Evolutionary conservation across 2,797 vertebrate genomes (phyloP), one percentile per base, ranked within the genome.

Genomic region (Peromyscus nudipes): DNA sequence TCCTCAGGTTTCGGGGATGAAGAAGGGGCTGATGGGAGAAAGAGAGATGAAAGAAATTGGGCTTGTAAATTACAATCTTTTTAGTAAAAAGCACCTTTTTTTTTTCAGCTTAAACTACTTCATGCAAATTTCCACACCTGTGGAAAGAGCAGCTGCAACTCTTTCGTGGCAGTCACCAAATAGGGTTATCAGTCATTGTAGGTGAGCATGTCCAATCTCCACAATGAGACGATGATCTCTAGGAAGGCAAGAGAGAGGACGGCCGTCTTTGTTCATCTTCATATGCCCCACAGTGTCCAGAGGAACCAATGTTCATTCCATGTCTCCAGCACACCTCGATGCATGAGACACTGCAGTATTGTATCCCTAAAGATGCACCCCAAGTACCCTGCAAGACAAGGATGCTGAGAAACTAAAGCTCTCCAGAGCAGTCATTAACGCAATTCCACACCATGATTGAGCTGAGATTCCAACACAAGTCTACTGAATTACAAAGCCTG

Each of bases 31-130:
- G 79, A 65, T 57, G 16, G 27, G 67, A 85, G 34, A 91, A 71
- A 73, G 19, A 84, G 46, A 92, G 86, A 89, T 8, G 29, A 91
- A 96, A 91, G 69, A 65, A 96, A 92, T n/a, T 10, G 2, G 14
- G 14, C 89, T 80, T 92, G 14, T 73, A 83, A 92, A 84, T 89
- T 64, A 84, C 96, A 95, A 49, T 86, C 46, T 83, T 80, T 92
- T 88, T 49, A 91, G 49, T 64, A 60, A 89, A 97, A 60, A 87
- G 4, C 43, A 64, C 3, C 62, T 88, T 65, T 93, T 67, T 31
- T 95, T 91, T 71, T 92, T 67, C 40, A 67, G 67, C 29, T 81
- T 82, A 86, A 83, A 89, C 34, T 69, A 91, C 13, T 88, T 81
- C 29, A 73, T 55, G 10, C 37, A 84, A 62, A 82, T 71, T 27